phyloP scores from a whole-genome alignment of 2,797 vertebrate species.

The Crotalus adamanteus region DNA sequence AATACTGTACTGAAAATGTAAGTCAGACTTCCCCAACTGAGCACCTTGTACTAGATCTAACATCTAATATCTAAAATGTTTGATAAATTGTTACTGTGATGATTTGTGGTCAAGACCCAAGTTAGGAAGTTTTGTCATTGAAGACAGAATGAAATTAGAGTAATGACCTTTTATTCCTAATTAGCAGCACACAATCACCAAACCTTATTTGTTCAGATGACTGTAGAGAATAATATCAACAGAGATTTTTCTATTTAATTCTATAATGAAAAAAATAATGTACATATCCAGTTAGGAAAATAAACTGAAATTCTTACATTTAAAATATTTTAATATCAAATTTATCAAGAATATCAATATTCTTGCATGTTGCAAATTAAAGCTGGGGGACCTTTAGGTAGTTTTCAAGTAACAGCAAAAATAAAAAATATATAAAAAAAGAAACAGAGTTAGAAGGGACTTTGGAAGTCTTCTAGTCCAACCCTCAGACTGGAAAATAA shows the following conservation, averaged over 20 bases:
- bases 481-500: background rate
- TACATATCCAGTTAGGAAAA: background rate
- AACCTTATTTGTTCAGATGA: background rate
- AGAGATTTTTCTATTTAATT: background rate
- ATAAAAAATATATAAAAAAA: background rate
- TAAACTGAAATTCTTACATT: background rate
- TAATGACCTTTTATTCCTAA: constrained; percentile 7
- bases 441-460: too few relatives aligned
- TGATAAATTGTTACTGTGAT: background rate
- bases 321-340: background rate
- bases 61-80: background rate
- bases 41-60: background rate
- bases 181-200: background rate
- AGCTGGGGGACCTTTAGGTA: background rate
- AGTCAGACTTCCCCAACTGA: background rate
- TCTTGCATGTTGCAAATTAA: background rate
- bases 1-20: background rate
- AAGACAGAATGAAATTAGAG: background rate
- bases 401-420: background rate
- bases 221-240: background rate
- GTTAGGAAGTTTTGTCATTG: constrained; percentile 19
- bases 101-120: background rate
- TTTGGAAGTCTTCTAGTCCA: too few relatives aligned
- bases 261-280: background rate
- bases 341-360: background rate